phyloP scores from a whole-genome alignment of 2,888 invertebrate species.

The Bruchidius siliquastri region DNA sequence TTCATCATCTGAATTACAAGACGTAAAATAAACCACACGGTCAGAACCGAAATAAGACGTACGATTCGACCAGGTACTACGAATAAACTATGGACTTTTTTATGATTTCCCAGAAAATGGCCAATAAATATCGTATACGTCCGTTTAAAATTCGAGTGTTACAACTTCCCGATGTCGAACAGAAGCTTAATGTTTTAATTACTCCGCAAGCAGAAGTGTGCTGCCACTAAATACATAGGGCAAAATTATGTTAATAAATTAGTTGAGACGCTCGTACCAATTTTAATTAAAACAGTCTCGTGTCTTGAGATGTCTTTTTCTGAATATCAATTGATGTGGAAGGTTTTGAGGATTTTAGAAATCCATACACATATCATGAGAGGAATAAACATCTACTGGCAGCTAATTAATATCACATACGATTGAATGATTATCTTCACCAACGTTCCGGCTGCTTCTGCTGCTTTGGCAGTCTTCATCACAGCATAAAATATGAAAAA shows the following conservation, averaged over 20 bases:
- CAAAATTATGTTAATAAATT: background rate
- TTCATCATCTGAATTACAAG: too few relatives aligned
- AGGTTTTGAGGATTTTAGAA: background rate
- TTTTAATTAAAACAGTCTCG: background rate
- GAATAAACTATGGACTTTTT: background rate
- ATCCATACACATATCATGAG: too few relatives aligned
- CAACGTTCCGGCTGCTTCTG: too few relatives aligned
- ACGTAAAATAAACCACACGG: background rate
- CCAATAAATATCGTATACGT: background rate
- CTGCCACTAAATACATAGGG: background rate
- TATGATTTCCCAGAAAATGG: background rate
- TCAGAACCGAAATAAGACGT: background rate
- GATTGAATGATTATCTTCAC: too few relatives aligned
- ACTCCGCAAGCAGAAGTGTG: background rate
- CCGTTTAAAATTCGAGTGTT: background rate
- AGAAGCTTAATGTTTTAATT: background rate
- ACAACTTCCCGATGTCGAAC: background rate
- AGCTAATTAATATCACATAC: too few relatives aligned
- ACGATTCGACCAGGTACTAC: background rate
- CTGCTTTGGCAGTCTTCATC: too few relatives aligned
- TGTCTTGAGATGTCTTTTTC: background rate
- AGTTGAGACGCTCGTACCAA: background rate
- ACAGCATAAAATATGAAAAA: too few relatives aligned
- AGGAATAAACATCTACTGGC: too few relatives aligned
- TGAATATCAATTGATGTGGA: background rate